phyloP scores from a whole-genome alignment of 2,113 vertebrate genomes.

The Ciconia maguari region DNA sequence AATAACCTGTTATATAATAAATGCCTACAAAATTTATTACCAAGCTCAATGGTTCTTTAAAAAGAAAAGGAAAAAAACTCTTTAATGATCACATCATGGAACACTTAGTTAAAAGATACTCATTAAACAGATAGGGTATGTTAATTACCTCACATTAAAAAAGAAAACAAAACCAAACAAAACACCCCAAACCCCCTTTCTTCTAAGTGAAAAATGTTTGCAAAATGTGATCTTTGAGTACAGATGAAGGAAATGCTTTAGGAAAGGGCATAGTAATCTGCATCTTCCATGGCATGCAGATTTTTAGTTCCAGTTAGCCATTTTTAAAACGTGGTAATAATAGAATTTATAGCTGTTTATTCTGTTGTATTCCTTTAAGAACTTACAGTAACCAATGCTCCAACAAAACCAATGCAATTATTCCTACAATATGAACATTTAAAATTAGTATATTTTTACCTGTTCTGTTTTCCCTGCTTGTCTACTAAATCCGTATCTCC shows the following conservation, averaged over 20 bases:
- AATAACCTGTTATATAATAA: not conserved
- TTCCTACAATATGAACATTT: not conserved
- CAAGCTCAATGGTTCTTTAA: not conserved
- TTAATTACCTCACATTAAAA: not conserved
- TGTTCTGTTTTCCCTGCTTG: constrained; percentile 81
- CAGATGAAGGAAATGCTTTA: not conserved
- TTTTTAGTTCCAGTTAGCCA: not conserved
- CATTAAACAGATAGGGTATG: not conserved
- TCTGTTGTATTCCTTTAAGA: not conserved
- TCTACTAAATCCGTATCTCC: constrained; percentile 90
- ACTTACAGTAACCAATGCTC: not conserved
- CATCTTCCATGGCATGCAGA: not conserved
- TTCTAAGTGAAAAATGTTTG: not conserved
- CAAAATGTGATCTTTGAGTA: not conserved
- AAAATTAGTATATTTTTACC: constrained; percentile 70
- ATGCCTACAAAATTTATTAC: not conserved
- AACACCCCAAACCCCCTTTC: not conserved
- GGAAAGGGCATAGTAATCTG: not conserved
- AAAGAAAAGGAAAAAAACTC: not conserved
- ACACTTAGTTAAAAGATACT: not conserved
- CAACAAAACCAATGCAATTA: not conserved
- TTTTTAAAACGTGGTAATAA: not conserved
- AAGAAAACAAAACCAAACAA: not conserved
- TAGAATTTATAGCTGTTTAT: not conserved
- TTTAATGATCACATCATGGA: not conserved